Percentiles rank a stretch among this genome's conserved stretches.
phyloP scores from a whole-genome alignment of 2,888 invertebrate genomes.

The Drosophila villosipedis region DNA sequence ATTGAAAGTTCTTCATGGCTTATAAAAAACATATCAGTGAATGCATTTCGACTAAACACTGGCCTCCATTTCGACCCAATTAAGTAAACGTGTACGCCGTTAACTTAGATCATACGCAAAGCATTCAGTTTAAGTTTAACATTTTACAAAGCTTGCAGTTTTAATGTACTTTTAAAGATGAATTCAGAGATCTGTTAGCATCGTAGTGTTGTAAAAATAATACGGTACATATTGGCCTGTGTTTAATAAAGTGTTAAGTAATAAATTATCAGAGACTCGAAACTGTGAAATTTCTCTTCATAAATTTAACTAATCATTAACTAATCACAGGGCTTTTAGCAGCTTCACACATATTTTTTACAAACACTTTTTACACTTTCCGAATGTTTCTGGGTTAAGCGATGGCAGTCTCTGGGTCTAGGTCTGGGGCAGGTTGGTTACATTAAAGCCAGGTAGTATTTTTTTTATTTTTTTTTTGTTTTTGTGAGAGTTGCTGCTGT shows the following conservation, averaged over 20 bases:
- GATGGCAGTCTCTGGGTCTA: constrained; percentile 21
- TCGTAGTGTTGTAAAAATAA: neutral
- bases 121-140: neutral
- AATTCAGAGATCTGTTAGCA: neutral
- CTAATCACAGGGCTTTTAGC: constrained; percentile 11
- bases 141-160: neutral
- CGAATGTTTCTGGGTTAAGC: constrained; percentile 20
- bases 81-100: neutral
- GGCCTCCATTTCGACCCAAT: constrained; percentile 2
- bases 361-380: constrained; percentile 9
- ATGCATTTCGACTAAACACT: constrained; percentile 3
- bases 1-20: constrained; percentile 38
- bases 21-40: neutral
- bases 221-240: neutral
- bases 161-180: neutral
- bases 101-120: neutral
- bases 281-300: neutral
- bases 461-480: constrained; percentile 9
- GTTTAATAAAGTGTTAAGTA: neutral
- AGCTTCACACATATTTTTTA: neutral
- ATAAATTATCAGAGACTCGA: neutral
- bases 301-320: neutral
- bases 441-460: constrained; percentile 29
- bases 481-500: constrained; percentile 47
- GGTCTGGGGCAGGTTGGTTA: constrained; percentile 39